phyloP scores from a whole-genome alignment of 2,888 invertebrate genomes.

The Neoitamus cyanurus region DNA sequence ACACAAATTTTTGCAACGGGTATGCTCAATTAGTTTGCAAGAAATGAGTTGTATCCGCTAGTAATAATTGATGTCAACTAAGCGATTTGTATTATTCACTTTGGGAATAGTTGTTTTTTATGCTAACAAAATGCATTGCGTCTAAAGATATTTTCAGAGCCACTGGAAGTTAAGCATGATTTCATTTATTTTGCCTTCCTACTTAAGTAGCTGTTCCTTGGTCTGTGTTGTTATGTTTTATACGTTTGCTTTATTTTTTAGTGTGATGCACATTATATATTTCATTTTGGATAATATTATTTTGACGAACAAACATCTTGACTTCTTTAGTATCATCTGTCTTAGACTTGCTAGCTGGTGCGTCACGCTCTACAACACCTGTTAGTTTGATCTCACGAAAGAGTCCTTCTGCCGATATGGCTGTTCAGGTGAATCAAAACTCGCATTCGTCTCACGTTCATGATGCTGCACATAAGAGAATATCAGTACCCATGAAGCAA shows the following conservation, averaged over 20 bases:
- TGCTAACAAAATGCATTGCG: neutral
- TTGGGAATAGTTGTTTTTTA: neutral
- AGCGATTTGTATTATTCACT: neutral
- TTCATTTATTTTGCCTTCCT: neutral
- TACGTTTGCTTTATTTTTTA: constrained; percentile 24
- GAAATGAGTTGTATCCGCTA: neutral
- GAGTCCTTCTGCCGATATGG: constrained; percentile 88
- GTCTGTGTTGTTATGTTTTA: neutral
- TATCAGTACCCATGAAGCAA: constrained; percentile 61
- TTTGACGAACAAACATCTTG: constrained; percentile 31
- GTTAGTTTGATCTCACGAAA: constrained; percentile 79
- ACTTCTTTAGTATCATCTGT: constrained; percentile 56
- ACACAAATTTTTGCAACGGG: neutral
- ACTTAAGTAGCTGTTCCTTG: neutral
- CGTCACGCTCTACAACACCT: constrained; percentile 85
- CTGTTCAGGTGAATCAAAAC: constrained; percentile 74
- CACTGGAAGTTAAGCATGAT: neutral
- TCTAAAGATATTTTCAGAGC: neutral
- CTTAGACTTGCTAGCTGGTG: constrained; percentile 68
- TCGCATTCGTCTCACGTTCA: constrained; percentile 57
- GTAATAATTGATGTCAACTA: neutral
- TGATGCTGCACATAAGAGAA: constrained; percentile 46
- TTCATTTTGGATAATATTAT: constrained; percentile 2
- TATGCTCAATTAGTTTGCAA: neutral
- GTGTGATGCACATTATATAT: neutral